phyloP scores from a whole-genome alignment of 2,797 vertebrate genomes.

The Tragelaphus eurycerus region DNA sequence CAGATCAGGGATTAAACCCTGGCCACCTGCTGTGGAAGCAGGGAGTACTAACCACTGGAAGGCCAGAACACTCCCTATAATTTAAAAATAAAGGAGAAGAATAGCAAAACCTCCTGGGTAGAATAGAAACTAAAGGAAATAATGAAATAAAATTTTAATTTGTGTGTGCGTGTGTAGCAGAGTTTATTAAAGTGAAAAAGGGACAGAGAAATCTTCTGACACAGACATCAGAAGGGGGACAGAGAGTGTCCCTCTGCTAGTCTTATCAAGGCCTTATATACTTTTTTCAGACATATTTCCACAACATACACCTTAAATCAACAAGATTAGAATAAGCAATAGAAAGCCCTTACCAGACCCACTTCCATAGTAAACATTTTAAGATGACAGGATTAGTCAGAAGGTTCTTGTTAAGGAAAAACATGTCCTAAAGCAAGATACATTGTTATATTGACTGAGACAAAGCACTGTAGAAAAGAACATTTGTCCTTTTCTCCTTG shows the following conservation, averaged over 20 bases:
- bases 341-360: not conserved
- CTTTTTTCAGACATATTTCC: not conserved
- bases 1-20: fast-evolving
- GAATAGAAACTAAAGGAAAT: not conserved
- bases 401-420: too few relatives aligned
- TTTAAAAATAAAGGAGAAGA: not conserved
- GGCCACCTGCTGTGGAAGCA: not conserved
- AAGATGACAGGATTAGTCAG: too few relatives aligned
- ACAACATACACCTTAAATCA: not conserved
- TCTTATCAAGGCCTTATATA: not conserved
- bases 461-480: not conserved
- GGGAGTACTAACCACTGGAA: not conserved
- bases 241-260: not conserved
- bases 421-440: not conserved
- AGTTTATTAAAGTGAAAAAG: not conserved
- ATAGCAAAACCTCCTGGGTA: not conserved
- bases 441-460: not conserved
- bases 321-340: not conserved
- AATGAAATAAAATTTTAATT: not conserved
- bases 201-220: not conserved
- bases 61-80: not conserved
- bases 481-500: not conserved
- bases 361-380: too few relatives aligned
- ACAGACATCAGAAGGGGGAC: not conserved
- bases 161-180: not conserved